Percentiles rank a stretch among this genome's conserved stretches.
phyloP scores from a whole-genome alignment of 2,888 invertebrate species.

The Congeria kusceri region DNA sequence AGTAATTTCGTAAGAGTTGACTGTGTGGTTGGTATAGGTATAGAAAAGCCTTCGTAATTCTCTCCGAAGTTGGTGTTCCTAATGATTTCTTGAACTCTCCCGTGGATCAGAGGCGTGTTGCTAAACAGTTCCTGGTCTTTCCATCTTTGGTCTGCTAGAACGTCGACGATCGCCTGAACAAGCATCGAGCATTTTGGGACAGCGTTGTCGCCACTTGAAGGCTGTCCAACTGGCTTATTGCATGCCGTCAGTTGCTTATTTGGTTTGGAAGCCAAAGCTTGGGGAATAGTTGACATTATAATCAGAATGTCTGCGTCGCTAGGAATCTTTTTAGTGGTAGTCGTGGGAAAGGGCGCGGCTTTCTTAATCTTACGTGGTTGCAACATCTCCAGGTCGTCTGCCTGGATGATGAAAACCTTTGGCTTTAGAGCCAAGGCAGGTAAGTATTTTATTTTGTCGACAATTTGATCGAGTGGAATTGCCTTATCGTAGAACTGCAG shows the following conservation, averaged over 20 bases:
- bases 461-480: not conserved
- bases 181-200: not conserved
- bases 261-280: not conserved
- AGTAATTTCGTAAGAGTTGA: not conserved
- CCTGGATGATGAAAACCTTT: conserved; percentile 4
- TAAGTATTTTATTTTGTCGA: not conserved
- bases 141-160: not conserved
- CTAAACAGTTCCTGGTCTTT: not conserved
- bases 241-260: too few species aligned
- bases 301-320: not conserved
- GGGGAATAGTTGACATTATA: conserved; percentile 3
- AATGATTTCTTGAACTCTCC: not conserved
- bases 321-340: not conserved
- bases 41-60: not conserved
- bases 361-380: not conserved
- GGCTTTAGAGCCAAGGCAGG: conserved; percentile 1
- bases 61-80: not conserved
- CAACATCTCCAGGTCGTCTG: not conserved
- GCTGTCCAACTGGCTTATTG: not conserved
- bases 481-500: not conserved
- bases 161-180: not conserved
- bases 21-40: not conserved
- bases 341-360: not conserved
- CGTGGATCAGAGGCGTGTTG: not conserved
- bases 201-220: not conserved